Evolutionary conservation across 2,888 invertebrate species (phyloP).

Genomic region (Acleris literana): DNA sequence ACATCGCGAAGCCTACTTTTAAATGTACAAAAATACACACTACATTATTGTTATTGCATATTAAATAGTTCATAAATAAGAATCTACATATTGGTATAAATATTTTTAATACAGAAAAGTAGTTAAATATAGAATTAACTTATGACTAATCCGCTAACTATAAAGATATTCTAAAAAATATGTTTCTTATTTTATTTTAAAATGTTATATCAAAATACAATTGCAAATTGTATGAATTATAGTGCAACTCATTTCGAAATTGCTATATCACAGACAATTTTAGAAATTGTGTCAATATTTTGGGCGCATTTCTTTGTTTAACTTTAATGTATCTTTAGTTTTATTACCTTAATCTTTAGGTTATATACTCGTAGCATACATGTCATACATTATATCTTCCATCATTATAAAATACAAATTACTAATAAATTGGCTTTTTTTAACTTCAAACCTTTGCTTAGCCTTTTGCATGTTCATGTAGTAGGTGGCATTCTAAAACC

Average conservation of each 20-base stretch:
- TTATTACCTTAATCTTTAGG: background rate
- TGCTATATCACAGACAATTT: constrained; percentile 73
- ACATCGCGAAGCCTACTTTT: constrained; percentile 12
- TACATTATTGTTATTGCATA: constrained; percentile 26
- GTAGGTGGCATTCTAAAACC: no score
- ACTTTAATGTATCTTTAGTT: constrained; percentile 17
- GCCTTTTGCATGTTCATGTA: no score
- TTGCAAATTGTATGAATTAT: constrained; percentile 42
- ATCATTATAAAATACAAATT: background rate
- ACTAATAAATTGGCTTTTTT: background rate
- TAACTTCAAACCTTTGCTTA: background rate
- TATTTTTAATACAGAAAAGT: constrained; percentile 13
- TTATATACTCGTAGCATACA: background rate
- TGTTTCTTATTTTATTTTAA: constrained; percentile 46
- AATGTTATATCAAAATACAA: constrained; percentile 31
- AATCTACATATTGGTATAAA: constrained; percentile 16
- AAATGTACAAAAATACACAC: constrained; percentile 27
- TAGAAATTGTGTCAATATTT: constrained; percentile 38
- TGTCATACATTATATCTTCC: background rate
- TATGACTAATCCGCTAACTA: constrained; percentile 4
- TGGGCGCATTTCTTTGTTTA: constrained; percentile 33
- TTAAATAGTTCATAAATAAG: constrained; percentile 9
- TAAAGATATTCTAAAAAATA: constrained; percentile 47
- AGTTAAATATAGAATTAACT: constrained; percentile 5
- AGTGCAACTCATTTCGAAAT: constrained; percentile 59